Percentiles rank a stretch among this genome's conserved stretches.
These are phyloP conservation scores for Solenopsis fugax DNA, from an alignment of 1,140 invertebrate genomes.

Conservation along the genomic window DNA sequence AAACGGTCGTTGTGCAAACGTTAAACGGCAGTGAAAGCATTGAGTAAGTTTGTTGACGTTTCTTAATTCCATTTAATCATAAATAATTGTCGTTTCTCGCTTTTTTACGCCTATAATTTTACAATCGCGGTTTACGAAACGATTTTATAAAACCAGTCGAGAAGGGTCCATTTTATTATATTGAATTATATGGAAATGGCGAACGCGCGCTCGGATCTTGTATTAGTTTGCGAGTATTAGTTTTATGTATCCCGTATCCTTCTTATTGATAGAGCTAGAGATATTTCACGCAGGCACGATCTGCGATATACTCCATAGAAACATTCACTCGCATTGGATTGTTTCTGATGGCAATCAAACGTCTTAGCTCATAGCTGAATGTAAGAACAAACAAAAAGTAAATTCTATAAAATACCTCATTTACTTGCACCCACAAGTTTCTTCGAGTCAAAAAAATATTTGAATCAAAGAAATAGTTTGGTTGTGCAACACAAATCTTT, in stretches of 20 bases:
- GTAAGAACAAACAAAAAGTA: background rate
- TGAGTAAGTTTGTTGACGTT: conserved; percentile 18
- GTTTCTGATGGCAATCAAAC: conserved; percentile 20
- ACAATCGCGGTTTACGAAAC: conserved; percentile 12
- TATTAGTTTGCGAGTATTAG: background rate
- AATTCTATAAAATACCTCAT: no score
- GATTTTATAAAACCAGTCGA: conserved; percentile 28
- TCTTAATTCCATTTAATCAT: conserved; percentile 43
- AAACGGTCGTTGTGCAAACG: conserved; percentile 40
- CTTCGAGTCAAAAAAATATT: no score
- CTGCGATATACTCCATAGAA: background rate
- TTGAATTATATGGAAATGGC: conserved; percentile 22
- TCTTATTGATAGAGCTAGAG: background rate
- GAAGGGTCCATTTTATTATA: conserved; percentile 38
- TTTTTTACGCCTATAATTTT: conserved; percentile 24
- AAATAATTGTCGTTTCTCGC: conserved; percentile 40
- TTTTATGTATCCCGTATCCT: conserved; percentile 23
- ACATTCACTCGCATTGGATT: conserved; percentile 19
- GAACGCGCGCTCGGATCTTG: background rate
- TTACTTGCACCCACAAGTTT: no score
- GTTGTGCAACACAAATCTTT: no score
- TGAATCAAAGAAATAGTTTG: no score
- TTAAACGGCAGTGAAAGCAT: conserved; percentile 37
- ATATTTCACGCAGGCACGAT: conserved; percentile 15
- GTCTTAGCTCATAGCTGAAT: background rate